These are phyloP conservation scores for Pogona vitticeps DNA, from an alignment of 2,113 vertebrate species.

Conservation along the genomic window DNA sequence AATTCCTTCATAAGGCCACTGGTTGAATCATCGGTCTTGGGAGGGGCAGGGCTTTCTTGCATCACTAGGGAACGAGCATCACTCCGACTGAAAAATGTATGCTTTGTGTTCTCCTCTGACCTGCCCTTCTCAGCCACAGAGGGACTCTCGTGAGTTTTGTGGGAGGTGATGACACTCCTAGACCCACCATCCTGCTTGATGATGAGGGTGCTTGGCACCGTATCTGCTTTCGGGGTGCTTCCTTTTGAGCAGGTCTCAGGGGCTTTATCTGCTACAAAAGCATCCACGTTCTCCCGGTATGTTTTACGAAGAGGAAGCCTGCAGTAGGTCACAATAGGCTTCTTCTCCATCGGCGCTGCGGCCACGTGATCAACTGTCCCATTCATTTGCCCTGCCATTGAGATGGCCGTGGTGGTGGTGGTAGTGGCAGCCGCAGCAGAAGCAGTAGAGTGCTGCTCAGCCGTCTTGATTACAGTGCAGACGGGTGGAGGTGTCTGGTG, in stretches of 20 bases:
- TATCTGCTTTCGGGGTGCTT: neutral
- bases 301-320: constrained; percentile 90
- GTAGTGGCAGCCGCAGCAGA: constrained; percentile 52
- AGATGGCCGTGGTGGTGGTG: constrained; percentile 29
- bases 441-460: constrained; percentile 44
- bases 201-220: neutral
- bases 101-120: constrained; percentile 45
- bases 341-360: constrained; percentile 65
- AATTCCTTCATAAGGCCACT: constrained; percentile 79
- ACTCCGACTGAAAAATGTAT: constrained; percentile 3
- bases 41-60: constrained; percentile 11
- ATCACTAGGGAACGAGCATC: constrained; percentile 46
- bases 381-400: constrained; percentile 81
- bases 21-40: constrained; percentile 60
- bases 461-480: constrained; percentile 32
- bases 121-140: neutral
- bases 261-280: constrained; percentile 21
- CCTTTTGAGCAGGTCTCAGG: neutral
- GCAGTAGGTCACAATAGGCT: constrained; percentile 75
- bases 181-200: constrained; percentile 64
- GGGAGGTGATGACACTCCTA: constrained; percentile 41
- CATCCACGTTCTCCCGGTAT: constrained; percentile 84
- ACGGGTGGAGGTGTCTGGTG: constrained; percentile 72
- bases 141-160: constrained; percentile 31
- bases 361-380: constrained; percentile 83